phyloP scores from a whole-genome alignment of 2,888 invertebrate species.

The Anoplius nigerrimus region DNA sequence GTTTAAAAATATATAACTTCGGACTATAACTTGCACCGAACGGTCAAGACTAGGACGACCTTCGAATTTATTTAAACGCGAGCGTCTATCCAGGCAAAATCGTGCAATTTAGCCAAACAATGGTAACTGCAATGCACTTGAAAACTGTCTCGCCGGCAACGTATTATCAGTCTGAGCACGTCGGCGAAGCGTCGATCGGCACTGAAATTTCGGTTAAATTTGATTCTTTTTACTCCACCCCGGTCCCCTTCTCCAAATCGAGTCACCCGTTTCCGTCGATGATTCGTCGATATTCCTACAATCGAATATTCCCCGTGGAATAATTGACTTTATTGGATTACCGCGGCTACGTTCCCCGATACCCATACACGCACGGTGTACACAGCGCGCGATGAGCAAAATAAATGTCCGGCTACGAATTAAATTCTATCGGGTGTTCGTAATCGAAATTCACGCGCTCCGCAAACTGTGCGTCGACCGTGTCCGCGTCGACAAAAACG shows the following conservation, averaged over 20 bases:
- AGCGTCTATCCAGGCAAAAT: no score
- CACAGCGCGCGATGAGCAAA: constrained; percentile 40
- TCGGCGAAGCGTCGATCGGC: constrained; percentile 41
- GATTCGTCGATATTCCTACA: constrained; percentile 68
- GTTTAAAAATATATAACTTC: no score
- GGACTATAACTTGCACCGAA: no score
- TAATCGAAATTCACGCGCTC: constrained; percentile 30
- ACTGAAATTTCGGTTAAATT: constrained; percentile 57
- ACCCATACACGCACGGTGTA: constrained; percentile 37
- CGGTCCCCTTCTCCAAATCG: constrained; percentile 53
- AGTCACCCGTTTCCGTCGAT: constrained; percentile 62
- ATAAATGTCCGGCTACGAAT: constrained; percentile 53
- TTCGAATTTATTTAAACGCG: no score
- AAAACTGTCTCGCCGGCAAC: no score
- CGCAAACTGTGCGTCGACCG: no score
- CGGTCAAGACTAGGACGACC: no score
- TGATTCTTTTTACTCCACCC: constrained; percentile 46
- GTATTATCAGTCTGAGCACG: constrained; percentile 42
- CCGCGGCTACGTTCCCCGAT: constrained; percentile 42
- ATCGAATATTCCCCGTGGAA: constrained; percentile 63
- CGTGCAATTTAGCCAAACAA: neutral
- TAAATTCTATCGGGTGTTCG: constrained; percentile 37
- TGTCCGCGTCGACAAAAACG: neutral
- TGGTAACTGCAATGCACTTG: constrained; percentile 8
- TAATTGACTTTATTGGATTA: constrained; percentile 70